Base-by-base conservation (phyloP, 2,797 vertebrate species). In the Dallia pectoralis region DNA sequence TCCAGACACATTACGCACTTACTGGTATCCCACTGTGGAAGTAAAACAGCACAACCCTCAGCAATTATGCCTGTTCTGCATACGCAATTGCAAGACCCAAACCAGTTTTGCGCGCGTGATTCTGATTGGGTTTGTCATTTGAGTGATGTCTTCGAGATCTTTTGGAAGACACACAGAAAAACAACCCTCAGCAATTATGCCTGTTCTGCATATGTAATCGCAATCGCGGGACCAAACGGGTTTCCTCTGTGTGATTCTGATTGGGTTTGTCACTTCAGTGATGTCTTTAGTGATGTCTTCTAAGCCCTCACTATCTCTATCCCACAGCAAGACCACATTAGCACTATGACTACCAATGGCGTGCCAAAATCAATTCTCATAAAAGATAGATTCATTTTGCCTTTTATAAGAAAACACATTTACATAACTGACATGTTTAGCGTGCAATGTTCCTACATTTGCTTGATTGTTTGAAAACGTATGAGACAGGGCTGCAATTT, bases 371-470 rank as follows among this genome's bases (percentile, higher is more conserved):
- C 78, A 77, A 74, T 73, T 67, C 77, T 87, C 66, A 77, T 61
- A 85, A 77, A 77, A 69, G 74, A 83, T 56, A 0, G 9, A 11
- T 59, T 59, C 11, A 25, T 59, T 59, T 59, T 12, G 53, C 19
- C 25, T 25, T 59, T 25, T 59, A 27, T 59, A 25, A 27, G 53
- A 22, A 59, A 25, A 59, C 6, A 22, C 2, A 59, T 59, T 59
- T 11, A 22, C 53, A 11, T 25, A 25, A 25, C n/a, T 4, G 22
- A 59, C 22, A 67, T 69, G 82, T 89, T 87, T 88, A 75, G 82
- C 84, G 84, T 87, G 89, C 88, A 87, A 88, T 90, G 83, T 84
- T 80, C 82, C 87, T 89, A 12, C 40, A 84, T 89, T 92, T 90
- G 80, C 76, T 77, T 91, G 89, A 88, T 88, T 89, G 86, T 88